phyloP scores from a whole-genome alignment of 2,113 vertebrate genomes.

The Cichladusa arquata region DNA sequence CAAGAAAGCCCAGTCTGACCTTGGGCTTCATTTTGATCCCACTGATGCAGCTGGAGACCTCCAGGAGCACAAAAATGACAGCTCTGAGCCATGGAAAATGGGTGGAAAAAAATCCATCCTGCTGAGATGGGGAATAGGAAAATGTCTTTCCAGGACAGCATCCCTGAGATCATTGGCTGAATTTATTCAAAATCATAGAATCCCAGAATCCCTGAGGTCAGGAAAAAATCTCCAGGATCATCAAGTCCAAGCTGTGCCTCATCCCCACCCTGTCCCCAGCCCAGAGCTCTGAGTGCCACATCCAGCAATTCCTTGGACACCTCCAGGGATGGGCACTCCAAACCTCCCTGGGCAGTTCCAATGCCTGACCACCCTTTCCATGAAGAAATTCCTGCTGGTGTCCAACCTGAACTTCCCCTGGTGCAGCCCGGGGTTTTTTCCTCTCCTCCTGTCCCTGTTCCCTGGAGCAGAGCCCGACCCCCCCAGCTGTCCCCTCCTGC shows the following conservation, averaged over 20 bases:
- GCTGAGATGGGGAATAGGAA: background rate
- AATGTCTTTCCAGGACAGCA: background rate
- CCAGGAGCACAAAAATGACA: background rate
- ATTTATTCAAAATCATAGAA: background rate
- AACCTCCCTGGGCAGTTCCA: background rate
- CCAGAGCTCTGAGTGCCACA: background rate
- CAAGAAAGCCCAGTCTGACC: background rate
- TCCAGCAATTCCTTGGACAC: background rate
- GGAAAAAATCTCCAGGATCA: background rate
- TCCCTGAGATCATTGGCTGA: background rate
- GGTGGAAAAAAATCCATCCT: background rate
- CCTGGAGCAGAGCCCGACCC: background rate
- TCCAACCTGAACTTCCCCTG: rapidly evolving
- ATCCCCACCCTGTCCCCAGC: background rate
- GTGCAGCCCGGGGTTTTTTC: background rate
- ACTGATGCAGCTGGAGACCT: constrained; percentile 18
- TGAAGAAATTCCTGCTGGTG: rapidly evolving
- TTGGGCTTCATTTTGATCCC: background rate
- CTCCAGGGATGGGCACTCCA: background rate
- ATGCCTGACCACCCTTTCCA: rapidly evolving
- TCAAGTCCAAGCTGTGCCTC: rapidly evolving
- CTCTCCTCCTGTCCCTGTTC: background rate
- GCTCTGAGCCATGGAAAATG: background rate
- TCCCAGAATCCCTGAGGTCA: background rate
- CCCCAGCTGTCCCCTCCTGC: rapidly evolving